These are phyloP conservation scores for Himalopsyche japonica DNA, from an alignment of 2,888 invertebrate species.

Conservation along the genomic window DNA sequence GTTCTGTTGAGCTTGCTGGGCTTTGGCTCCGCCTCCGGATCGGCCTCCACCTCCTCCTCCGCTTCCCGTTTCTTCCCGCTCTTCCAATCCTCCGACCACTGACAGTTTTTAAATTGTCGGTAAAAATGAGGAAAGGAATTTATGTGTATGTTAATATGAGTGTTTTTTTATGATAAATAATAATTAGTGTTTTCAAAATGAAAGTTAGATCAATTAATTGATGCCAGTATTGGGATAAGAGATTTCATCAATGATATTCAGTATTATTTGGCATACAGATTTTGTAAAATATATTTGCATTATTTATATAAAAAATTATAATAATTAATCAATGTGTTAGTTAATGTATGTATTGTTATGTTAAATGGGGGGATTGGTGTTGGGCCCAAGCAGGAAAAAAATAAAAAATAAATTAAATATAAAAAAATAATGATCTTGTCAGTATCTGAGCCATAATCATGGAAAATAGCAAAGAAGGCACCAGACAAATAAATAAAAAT, in stretches of 20 bases:
- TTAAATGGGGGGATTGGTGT: not conserved
- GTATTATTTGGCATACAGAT: too few relatives aligned
- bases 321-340: not conserved
- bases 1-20: constrained; percentile 58
- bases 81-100: constrained; percentile 55
- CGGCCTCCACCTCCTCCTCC: constrained; percentile 44
- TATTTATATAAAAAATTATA: not conserved
- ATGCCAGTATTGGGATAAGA: too few relatives aligned
- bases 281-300: too few relatives aligned
- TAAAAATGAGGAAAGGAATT: not conserved
- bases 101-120: not conserved
- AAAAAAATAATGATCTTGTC: not conserved
- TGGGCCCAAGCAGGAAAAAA: not conserved
- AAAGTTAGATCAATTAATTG: too few relatives aligned
- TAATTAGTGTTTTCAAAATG: too few relatives aligned
- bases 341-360: not conserved
- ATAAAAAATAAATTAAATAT: not conserved
- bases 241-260: too few relatives aligned
- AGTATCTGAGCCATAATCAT: too few relatives aligned
- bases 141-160: not conserved
- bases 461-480: too few relatives aligned
- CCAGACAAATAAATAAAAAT: too few relatives aligned
- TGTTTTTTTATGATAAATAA: not conserved
- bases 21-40: constrained; percentile 48
- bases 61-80: constrained; percentile 46